Conservation (phyloP, 2,113 vertebrate genomes). For the Dicaeum eximium region DNA sequence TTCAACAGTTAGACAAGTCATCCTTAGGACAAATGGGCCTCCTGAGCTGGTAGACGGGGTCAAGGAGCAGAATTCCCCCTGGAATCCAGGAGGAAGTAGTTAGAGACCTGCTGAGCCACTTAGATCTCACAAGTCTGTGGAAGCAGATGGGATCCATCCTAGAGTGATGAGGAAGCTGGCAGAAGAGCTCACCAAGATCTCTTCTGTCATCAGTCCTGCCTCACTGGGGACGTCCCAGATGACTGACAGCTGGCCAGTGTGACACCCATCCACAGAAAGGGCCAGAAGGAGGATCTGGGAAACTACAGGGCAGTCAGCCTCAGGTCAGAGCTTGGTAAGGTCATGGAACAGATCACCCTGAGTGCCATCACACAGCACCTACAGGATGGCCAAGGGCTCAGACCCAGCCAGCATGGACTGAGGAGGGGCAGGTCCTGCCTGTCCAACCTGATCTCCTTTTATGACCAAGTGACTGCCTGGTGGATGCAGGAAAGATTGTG, state of each 20-base stretch:
- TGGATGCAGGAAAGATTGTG: background rate
- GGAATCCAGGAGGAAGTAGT: too few species aligned
- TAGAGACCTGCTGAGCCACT: background rate
- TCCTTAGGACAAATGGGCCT: background rate
- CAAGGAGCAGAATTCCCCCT: background rate
- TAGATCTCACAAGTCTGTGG: background rate
- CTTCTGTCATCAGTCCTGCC: background rate
- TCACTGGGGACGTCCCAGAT: background rate
- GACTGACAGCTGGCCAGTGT: background rate
- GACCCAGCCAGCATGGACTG: background rate
- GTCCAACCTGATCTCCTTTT: background rate
- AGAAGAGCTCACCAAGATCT: accelerated
- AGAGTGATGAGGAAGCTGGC: background rate
- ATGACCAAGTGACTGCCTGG: background rate
- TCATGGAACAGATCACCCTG: background rate
- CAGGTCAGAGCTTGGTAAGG: background rate
- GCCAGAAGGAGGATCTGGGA: background rate
- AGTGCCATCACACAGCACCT: background rate
- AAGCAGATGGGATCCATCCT: background rate
- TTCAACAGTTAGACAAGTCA: background rate
- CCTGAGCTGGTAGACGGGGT: background rate
- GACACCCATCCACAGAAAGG: background rate
- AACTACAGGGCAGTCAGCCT: background rate
- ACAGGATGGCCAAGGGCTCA: background rate
- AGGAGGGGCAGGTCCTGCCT: background rate